phyloP scores from a whole-genome alignment of 2,797 vertebrate genomes.

The Onychomys leucogaster region DNA sequence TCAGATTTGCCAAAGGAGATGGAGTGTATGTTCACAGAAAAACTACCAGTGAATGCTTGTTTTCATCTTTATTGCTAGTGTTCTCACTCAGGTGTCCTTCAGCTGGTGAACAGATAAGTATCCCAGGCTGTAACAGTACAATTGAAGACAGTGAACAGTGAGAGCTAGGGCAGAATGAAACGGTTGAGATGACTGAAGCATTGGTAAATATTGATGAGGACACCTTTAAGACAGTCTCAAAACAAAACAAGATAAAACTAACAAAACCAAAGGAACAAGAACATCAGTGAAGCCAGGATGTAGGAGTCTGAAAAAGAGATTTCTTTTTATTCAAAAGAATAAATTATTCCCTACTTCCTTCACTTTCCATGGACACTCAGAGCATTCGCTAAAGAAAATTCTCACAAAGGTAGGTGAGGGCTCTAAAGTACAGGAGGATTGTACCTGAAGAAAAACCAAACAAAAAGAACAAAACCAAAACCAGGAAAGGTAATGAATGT shows the following conservation, averaged over 20 bases:
- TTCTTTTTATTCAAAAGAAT: neutral
- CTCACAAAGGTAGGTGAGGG: neutral
- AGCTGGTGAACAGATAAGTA: neutral
- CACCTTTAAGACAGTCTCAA: neutral
- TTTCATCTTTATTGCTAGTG: neutral
- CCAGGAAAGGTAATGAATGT: neutral
- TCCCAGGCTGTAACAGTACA: neutral
- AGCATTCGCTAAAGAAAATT: neutral
- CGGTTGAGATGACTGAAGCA: neutral
- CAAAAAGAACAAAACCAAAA: neutral
- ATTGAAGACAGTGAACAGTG: neutral
- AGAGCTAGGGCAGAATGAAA: neutral
- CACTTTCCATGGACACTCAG: neutral
- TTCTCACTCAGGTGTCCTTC: neutral
- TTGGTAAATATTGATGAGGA: neutral
- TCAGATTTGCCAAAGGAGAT: constrained; percentile 18
- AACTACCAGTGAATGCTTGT: no score
- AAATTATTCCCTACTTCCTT: neutral
- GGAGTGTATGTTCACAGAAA: neutral
- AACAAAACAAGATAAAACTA: neutral
- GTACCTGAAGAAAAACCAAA: neutral
- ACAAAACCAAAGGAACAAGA: neutral
- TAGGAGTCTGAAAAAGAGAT: neutral
- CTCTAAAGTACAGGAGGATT: neutral
- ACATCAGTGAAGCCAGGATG: neutral